Conservation (phyloP, 2,113 vertebrate species). For the Recurvirostra avosetta region DNA sequence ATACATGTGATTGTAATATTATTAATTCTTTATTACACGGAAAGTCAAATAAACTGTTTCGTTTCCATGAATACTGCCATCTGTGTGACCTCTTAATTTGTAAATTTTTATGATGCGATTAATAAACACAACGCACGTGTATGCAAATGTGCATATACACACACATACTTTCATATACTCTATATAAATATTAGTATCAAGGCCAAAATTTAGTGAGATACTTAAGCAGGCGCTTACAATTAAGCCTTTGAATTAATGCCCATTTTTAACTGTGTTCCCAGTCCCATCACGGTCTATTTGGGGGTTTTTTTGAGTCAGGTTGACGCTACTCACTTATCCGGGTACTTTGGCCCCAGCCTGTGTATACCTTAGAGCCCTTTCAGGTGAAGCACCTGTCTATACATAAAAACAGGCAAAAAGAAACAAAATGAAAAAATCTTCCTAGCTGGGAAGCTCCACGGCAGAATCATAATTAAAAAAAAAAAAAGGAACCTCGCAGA, state of each 20-base stretch:
- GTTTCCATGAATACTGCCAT: not conserved
- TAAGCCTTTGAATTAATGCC: not conserved
- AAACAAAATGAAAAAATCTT: too few relatives aligned
- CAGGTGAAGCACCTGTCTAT: too few relatives aligned
- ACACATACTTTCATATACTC: too few relatives aligned
- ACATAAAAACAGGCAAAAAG: too few relatives aligned
- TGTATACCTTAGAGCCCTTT: too few relatives aligned
- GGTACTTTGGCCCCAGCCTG: too few relatives aligned
- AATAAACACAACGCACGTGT: not conserved
- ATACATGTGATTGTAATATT: not conserved
- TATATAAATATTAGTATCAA: not conserved
- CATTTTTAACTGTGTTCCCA: not conserved
- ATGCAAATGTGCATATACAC: not conserved
- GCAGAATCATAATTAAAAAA: too few relatives aligned
- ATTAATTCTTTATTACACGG: not conserved
- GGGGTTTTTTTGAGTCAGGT: not conserved
- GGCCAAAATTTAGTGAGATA: not conserved
- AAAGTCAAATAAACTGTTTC: not conserved
- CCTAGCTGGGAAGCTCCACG: too few relatives aligned
- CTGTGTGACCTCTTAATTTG: not conserved
- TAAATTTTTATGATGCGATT: not conserved
- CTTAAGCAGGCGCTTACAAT: not conserved
- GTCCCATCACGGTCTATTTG: not conserved
- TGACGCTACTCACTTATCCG: not conserved
- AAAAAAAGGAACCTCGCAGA: too few relatives aligned